These are phyloP conservation scores for Lycopodina hypogea DNA, from an alignment of 37 sponge, comb jelly and placozoan species.

Conservation along the genomic window DNA sequence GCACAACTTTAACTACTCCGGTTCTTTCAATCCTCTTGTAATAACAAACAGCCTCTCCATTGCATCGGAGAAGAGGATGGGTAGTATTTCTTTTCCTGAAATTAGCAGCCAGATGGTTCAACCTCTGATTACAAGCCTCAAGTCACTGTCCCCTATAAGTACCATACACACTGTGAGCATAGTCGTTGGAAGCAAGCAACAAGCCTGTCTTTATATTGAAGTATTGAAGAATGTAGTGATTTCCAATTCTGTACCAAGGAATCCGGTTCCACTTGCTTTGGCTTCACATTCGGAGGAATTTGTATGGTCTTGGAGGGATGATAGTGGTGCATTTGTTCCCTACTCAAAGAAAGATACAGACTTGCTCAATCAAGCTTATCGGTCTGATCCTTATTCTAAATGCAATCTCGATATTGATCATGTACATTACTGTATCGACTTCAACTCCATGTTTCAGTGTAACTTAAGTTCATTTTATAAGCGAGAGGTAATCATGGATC, in stretches of 20 bases:
- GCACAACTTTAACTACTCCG: constrained; percentile 10
- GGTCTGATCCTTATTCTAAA: no score
- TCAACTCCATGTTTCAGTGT: constrained; percentile 3
- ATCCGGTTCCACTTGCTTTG: no score
- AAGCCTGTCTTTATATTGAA: background rate
- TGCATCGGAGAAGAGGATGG: constrained; percentile 7
- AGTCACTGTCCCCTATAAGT: constrained; percentile 15
- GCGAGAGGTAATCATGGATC: background rate
- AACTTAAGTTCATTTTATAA: background rate
- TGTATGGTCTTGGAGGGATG: no score
- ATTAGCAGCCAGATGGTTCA: constrained; percentile 41
- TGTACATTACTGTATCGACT: background rate
- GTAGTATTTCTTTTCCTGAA: constrained; percentile 63
- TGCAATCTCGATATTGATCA: no score
- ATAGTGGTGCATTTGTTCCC: no score
- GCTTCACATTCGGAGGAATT: no score
- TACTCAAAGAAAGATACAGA: no score
- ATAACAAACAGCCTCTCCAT: constrained; percentile 8
- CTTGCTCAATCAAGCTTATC: no score
- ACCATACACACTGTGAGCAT: constrained; percentile 3
- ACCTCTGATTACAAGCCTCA: constrained; percentile 25
- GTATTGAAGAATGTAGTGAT: background rate
- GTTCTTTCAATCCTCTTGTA: background rate
- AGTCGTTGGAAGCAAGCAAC: background rate
- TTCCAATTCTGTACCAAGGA: no score